phyloP scores from a whole-genome alignment of 2,888 invertebrate genomes.

The Melanostoma scalare region DNA sequence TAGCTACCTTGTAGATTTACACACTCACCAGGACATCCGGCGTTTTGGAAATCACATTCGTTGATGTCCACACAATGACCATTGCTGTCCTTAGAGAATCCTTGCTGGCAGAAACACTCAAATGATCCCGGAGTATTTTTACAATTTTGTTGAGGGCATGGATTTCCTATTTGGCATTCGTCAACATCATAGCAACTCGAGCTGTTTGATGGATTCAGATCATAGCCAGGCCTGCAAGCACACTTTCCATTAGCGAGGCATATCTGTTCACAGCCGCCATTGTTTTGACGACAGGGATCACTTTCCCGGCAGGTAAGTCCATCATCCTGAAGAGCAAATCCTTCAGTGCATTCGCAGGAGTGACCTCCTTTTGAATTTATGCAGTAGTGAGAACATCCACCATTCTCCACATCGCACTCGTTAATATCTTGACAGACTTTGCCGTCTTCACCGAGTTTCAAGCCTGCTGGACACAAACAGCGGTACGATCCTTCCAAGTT shows the following conservation, averaged over 20 bases:
- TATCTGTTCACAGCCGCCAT: constrained; percentile 82
- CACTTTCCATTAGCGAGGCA: constrained; percentile 80
- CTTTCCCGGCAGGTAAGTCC: constrained; percentile 80
- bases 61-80: constrained; percentile 83
- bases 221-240: constrained; percentile 82
- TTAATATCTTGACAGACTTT: constrained; percentile 83
- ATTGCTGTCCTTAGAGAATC: constrained; percentile 82
- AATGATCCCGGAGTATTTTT: constrained; percentile 83
- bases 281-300: constrained; percentile 82
- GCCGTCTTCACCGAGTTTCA: constrained; percentile 80
- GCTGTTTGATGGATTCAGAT: constrained; percentile 76
- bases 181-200: constrained; percentile 82
- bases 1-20: constrained; percentile 83
- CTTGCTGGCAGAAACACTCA: constrained; percentile 85
- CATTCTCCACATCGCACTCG: constrained; percentile 82
- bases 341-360: constrained; percentile 82
- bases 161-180: constrained; percentile 83
- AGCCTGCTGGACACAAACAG: constrained; percentile 83
- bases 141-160: constrained; percentile 83
- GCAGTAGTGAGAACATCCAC: constrained; percentile 79
- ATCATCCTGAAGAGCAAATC: constrained; percentile 76
- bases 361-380: constrained; percentile 83
- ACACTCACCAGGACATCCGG: constrained; percentile 81
- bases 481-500: constrained; percentile 64
- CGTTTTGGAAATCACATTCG: constrained; percentile 83